Evolutionary conservation across 1,140 invertebrate species (phyloP), one percentile per base, ranked within the genome.

Genomic region (Homalodisca vitripennis): DNA sequence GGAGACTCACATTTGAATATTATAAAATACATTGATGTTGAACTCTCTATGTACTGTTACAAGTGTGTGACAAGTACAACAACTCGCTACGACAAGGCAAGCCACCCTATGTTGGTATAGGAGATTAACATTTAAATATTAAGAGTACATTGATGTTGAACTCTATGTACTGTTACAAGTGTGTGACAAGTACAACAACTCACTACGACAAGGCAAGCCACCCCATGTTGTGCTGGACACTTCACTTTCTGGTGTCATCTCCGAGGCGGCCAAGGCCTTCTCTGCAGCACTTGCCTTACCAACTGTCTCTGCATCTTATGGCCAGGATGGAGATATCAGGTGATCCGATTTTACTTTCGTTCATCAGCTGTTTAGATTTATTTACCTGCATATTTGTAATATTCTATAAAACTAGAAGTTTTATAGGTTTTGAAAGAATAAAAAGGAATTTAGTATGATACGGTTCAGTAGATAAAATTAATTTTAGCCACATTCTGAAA

Each of bases 251-350:
- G 91, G 91, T 3, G 81, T 89, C 24, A 86, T 87, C 1, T 92
- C 92, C 0, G 92, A 95, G 78, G 88, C 90, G 0, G 89, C 93
- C 0, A 93, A 94, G 78, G 89, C 91, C 0, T 89, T 95, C 74
- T 90, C 90, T 0, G 84, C 87, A 26, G 87, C 90, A 1, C 77
- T 95, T 51, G 90, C 86, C 0, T 76, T 95, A 67, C 93, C 94
- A 2, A 95, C 93, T 0, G 83, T 95, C 13, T 90, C 89, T 41
- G 88, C 88, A 1, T 92, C 92, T 24, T 95, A 91, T 76, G 93
- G 93, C 0, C 91, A 93, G 75, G 84, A 86, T 22, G 91, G 89
- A 0, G 92, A 95, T 80, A 77, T 95, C 12, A 82, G 82, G 82
- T 82, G 71, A 63, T 14, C 20, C n/a, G 6, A 41, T 10, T 10